Base-by-base conservation (phyloP, 1,140 invertebrate genomes). In the Doryteuthis pealeii region DNA sequence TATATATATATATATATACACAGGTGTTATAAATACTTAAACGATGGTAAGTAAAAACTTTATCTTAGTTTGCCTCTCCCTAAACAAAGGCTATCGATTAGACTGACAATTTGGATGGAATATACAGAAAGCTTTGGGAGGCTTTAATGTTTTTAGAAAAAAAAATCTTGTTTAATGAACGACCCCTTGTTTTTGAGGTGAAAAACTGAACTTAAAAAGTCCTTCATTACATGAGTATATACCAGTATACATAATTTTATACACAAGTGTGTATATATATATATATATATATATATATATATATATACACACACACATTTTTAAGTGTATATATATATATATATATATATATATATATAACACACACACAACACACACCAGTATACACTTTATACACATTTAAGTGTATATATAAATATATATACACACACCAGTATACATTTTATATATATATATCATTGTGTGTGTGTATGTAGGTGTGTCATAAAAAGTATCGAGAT, bases 251-350 rank as follows among this genome's bases (percentile, higher is more conserved):
- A 6, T 58, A 6, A n/a, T n/a, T 28, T 2, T 58, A 18, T 28
- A 18, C 15, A 18, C 15, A 18, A 3, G 26, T 58, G 26, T 58
- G 26, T 58, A 58, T 28, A 58, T 58, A 58, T 28, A 58, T 58
- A 58, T 28, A 58, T 58, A 58, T 58, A 58, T 58, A 58, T 58
- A 58, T 28, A 58, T 28, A 58, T 28, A 58, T 58, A 58, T 58
- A 58, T 58, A 58, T 58, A 58, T 28, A 58, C 15, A 58, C 54
- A 58, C 15, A 18, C 54, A 58, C 54, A 58, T 18, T 10, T 22
- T 10, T 49, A 49, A 8, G 22, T 49, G 22, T 22, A 49, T 49
- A 49, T 49, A 49, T 49, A 49, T 49, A 49, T 22, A 49, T 49
- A 49, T 22, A 49, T 49, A 49, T 49, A 49, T 49, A 49, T 49